Conservation (phyloP, 1,140 invertebrate genomes). For the Pygmarrhopalites habei region DNA sequence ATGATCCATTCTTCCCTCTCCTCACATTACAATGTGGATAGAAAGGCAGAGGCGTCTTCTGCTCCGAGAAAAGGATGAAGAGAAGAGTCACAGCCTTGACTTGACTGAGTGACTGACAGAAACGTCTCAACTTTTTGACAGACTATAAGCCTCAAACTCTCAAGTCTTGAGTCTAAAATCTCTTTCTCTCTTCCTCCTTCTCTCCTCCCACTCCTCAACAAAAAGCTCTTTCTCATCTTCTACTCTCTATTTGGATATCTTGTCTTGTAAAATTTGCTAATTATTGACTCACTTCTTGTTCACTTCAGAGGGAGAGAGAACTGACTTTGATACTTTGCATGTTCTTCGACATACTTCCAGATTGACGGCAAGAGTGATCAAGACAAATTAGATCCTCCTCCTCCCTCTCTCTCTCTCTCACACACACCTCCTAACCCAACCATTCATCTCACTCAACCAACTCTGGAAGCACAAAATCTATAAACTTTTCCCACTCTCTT, state of each 20-base stretch:
- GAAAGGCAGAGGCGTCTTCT: background rate
- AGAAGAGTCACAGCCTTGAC: background rate
- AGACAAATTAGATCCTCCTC: conserved; percentile 38
- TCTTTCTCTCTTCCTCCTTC: background rate
- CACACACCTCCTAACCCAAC: conserved; percentile 14
- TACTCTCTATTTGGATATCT: no score
- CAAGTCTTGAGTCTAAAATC: background rate
- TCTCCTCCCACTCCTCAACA: background rate
- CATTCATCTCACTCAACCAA: conserved; percentile 22
- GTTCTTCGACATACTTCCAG: no score
- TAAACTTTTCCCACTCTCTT: no score
- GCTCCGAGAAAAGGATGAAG: background rate
- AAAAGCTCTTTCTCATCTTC: background rate
- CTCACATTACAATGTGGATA: background rate
- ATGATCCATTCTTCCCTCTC: background rate
- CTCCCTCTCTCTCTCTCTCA: conserved; percentile 6
- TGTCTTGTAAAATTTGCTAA: no score
- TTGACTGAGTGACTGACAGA: conserved; percentile 17
- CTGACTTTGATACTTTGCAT: no score
- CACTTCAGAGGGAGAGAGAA: no score
- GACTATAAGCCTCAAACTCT: background rate
- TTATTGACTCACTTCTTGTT: no score
- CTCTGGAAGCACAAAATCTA: no score
- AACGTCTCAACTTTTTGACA: conserved; percentile 15
- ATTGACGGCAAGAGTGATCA: no score